These are phyloP conservation scores for Serilophus lunatus DNA, from an alignment of 2,113 vertebrate species.

Conservation along the genomic window DNA sequence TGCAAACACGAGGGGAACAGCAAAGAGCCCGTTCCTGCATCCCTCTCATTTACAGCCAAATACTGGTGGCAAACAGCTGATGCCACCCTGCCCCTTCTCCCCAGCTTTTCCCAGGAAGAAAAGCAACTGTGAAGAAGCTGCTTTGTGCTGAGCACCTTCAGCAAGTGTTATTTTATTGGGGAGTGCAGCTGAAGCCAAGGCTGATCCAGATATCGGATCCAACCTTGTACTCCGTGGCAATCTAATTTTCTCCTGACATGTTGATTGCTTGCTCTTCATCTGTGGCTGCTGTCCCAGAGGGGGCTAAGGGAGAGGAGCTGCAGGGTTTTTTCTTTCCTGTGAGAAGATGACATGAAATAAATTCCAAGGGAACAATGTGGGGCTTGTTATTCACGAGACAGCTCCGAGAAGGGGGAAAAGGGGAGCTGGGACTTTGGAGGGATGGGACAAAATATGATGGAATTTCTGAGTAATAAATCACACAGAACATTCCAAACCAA, in stretches of 20 bases:
- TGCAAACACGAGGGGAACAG: fast-evolving
- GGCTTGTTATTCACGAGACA: slow-evolving; percentile 23
- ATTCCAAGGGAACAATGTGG: slow-evolving; percentile 38
- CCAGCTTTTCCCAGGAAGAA: fast-evolving
- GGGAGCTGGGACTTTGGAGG: background rate
- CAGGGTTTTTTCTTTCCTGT: background rate
- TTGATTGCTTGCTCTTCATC: slow-evolving; percentile 51
- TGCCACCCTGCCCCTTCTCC: background rate
- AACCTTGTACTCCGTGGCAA: slow-evolving; percentile 25
- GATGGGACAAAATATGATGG: background rate
- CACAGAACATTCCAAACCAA: background rate
- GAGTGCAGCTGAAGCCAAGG: background rate
- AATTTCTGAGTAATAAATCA: background rate
- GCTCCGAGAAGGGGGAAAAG: background rate
- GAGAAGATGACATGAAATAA: slow-evolving; percentile 24
- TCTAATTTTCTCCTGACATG: slow-evolving; percentile 54
- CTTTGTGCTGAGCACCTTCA: fast-evolving
- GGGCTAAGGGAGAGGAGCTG: slow-evolving; percentile 12
- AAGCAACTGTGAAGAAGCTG: background rate
- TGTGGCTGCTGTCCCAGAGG: slow-evolving; percentile 36
- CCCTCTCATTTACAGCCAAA: background rate
- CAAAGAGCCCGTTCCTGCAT: background rate
- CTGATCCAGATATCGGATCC: slow-evolving; percentile 31
- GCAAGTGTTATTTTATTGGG: background rate
- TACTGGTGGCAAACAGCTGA: fast-evolving